These are phyloP conservation scores for Sebastes cheni DNA, from an alignment of 2,797 vertebrate species.

Conservation along the genomic window DNA sequence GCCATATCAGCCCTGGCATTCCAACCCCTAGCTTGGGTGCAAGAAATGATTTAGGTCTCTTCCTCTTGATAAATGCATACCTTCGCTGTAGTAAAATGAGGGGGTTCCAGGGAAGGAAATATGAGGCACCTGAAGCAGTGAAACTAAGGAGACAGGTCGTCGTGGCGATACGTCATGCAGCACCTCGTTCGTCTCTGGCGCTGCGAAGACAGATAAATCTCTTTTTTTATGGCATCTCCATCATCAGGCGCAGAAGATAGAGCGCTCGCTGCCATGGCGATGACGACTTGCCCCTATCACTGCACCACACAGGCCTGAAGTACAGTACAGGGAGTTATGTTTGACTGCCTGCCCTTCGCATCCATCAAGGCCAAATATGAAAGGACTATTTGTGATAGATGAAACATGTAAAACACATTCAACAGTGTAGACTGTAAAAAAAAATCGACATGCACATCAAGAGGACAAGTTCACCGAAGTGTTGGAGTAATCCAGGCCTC, in stretches of 20 bases:
- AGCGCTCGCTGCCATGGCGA: constrained; percentile 57
- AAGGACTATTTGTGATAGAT: constrained; percentile 54
- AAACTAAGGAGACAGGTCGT: constrained; percentile 54
- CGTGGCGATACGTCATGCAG: constrained; percentile 56
- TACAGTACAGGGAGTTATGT: constrained; percentile 52
- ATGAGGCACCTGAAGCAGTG: constrained; percentile 74
- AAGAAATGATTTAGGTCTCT: constrained; percentile 70
- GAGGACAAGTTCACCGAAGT: background rate
- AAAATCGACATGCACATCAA: background rate
- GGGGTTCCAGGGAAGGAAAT: constrained; percentile 49
- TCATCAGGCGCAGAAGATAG: constrained; percentile 76
- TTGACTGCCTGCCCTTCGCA: constrained; percentile 61
- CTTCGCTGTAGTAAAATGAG: constrained; percentile 65
- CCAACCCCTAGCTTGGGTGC: constrained; percentile 62
- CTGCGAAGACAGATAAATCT: constrained; percentile 78
- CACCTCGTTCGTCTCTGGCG: constrained; percentile 69
- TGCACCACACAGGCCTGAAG: constrained; percentile 42
- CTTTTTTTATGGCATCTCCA: constrained; percentile 74
- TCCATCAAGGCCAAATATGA: constrained; percentile 69
- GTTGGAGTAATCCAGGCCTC: background rate
- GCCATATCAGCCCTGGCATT: constrained; percentile 70
- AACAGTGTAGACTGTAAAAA: background rate
- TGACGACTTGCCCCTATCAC: constrained; percentile 67
- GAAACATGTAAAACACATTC: constrained; percentile 43
- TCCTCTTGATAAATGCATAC: constrained; percentile 74